Evolutionary conservation across 2,113 vertebrate genomes (phyloP).

Genomic region (Petroica traversi): DNA sequence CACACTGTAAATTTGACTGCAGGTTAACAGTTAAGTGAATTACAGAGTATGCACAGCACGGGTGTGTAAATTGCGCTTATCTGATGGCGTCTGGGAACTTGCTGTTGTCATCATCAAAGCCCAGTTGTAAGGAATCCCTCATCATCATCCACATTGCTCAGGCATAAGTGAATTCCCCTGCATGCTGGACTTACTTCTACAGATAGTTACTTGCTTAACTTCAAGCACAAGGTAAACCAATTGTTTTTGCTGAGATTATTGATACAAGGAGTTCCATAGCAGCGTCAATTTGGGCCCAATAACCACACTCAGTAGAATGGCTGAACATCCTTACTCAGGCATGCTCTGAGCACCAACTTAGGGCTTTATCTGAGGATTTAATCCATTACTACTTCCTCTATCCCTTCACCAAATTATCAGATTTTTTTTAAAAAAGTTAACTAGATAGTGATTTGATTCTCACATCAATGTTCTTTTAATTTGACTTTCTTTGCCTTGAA

Average conservation of each 20-base stretch:
- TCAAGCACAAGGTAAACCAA: not conserved
- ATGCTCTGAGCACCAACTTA: not conserved
- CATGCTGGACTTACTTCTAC: not conserved
- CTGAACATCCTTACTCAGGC: not conserved
- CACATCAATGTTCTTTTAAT: not conserved
- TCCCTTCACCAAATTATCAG: not conserved
- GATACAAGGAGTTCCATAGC: not conserved
- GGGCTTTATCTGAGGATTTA: not conserved
- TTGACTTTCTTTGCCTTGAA: not conserved
- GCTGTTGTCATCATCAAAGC: not conserved
- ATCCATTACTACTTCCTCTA: not conserved
- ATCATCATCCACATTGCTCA: not conserved
- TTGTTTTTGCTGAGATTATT: not conserved
- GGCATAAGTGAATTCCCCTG: not conserved
- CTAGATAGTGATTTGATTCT: not conserved
- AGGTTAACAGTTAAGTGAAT: not conserved
- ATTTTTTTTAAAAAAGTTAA: not conserved
- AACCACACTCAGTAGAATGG: not conserved
- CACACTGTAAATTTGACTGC: not conserved
- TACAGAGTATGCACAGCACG: not conserved
- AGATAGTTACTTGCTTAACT: not conserved
- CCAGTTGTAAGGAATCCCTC: not conserved
- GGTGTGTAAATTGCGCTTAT: not conserved
- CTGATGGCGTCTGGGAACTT: not conserved
- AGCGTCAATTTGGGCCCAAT: not conserved